These are phyloP conservation scores for Lophotriccus pileatus DNA, from an alignment of 2,797 vertebrate genomes.

Conservation along the genomic window DNA sequence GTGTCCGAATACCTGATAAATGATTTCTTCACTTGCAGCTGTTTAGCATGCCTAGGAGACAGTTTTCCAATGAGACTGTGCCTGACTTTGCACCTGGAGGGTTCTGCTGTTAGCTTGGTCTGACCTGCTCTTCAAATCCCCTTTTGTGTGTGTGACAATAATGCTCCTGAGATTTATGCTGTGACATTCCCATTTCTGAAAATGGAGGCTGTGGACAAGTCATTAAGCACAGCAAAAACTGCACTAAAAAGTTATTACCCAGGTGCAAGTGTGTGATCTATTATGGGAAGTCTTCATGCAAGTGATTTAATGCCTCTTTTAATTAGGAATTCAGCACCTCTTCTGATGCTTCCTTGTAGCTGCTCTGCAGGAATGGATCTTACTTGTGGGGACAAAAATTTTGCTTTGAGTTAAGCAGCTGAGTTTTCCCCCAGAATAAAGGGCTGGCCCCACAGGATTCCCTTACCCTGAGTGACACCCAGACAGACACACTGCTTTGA, in stretches of 20 bases:
- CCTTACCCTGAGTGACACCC: background rate
- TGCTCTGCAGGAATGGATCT: background rate
- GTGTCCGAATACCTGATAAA: background rate
- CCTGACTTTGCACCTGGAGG: background rate
- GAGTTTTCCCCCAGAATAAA: background rate
- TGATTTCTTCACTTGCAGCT: background rate
- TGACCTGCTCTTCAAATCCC: background rate
- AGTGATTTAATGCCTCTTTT: background rate
- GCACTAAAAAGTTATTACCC: constrained; percentile 1
- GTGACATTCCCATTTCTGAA: background rate
- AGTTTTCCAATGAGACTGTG: background rate
- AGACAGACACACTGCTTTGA: accelerated
- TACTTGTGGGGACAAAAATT: background rate
- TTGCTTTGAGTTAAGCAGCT: background rate
- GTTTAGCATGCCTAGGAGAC: background rate
- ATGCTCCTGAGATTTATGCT: constrained; percentile 2
- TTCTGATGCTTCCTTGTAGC: background rate
- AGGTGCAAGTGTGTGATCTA: background rate
- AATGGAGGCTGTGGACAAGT: background rate
- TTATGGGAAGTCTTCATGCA: background rate
- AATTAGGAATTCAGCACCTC: constrained; percentile 15
- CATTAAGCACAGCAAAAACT: constrained; percentile 25
- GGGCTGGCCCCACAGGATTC: background rate
- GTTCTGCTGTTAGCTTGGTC: background rate
- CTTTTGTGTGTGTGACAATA: background rate